These are phyloP conservation scores for Gulo gulo DNA, from an alignment of 2,113 vertebrate genomes.

Conservation along the genomic window DNA sequence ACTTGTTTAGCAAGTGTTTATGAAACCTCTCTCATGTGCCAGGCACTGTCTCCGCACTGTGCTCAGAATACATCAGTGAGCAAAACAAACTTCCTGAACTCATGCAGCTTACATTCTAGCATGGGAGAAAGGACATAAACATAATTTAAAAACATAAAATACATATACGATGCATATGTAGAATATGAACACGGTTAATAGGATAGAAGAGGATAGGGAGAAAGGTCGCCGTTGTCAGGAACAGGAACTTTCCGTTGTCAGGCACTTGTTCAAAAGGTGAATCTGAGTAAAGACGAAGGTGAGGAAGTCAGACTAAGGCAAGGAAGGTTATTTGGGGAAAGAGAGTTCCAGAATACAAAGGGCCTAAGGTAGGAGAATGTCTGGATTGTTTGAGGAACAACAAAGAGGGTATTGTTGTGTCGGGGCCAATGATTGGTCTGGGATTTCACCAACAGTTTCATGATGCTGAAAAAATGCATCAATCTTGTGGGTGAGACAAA, in stretches of 20 bases:
- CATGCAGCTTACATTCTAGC: not conserved
- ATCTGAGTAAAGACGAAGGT: not conserved
- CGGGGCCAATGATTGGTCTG: not conserved
- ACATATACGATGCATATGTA: not conserved
- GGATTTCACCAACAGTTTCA: not conserved
- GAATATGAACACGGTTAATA: not conserved
- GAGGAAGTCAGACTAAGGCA: not conserved
- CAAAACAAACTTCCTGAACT: not conserved
- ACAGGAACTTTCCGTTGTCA: not conserved
- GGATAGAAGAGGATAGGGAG: not conserved
- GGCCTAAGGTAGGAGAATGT: not conserved
- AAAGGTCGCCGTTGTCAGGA: no score
- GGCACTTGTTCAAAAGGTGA: not conserved
- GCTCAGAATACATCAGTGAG: not conserved
- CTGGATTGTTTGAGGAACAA: not conserved
- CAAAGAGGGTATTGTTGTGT: not conserved
- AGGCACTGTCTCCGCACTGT: not conserved
- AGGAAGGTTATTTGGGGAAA: not conserved
- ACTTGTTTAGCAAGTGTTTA: not conserved
- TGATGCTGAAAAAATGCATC: not conserved
- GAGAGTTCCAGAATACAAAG: not conserved
- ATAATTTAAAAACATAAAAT: not conserved
- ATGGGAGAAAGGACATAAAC: not conserved
- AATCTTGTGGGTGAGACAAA: not conserved
- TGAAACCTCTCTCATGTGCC: no score